Conservation (phyloP, 2,797 vertebrate species). For the Pangasius krempfi region DNA sequence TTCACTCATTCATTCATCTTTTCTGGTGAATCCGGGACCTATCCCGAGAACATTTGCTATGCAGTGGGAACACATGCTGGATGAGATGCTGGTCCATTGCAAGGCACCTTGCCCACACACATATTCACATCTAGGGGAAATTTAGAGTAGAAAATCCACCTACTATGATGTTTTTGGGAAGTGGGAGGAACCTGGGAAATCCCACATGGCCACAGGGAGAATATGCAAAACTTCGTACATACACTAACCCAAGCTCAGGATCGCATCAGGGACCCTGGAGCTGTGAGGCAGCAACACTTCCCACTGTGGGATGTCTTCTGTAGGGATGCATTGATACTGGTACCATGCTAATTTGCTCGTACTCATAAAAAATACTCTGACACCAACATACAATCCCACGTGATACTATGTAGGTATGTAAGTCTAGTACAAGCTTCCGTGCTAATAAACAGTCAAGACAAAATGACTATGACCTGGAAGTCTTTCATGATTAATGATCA, state of each 20-base stretch:
- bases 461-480: not conserved
- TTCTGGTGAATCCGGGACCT: no score
- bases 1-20: not conserved
- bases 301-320: not conserved
- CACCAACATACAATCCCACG: not conserved
- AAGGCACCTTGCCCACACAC: not conserved
- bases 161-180: not conserved
- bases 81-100: not conserved
- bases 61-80: not conserved
- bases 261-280: not conserved
- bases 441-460: not conserved
- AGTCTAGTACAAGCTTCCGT: not conserved
- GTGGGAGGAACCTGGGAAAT: not conserved
- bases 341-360: not conserved
- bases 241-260: not conserved
- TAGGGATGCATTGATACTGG: not conserved
- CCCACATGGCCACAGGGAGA: not conserved
- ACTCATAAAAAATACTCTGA: not conserved
- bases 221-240: not conserved
- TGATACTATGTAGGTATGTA: not conserved
- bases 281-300: not conserved
- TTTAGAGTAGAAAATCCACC: not conserved
- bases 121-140: not conserved
- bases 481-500: slow-evolving; percentile 2
- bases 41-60: not conserved